Percentiles rank a stretch among this genome's conserved stretches.
These are phyloP conservation scores for Rhinoderma darwinii DNA, from an alignment of 2,113 vertebrate genomes.

Conservation along the genomic window DNA sequence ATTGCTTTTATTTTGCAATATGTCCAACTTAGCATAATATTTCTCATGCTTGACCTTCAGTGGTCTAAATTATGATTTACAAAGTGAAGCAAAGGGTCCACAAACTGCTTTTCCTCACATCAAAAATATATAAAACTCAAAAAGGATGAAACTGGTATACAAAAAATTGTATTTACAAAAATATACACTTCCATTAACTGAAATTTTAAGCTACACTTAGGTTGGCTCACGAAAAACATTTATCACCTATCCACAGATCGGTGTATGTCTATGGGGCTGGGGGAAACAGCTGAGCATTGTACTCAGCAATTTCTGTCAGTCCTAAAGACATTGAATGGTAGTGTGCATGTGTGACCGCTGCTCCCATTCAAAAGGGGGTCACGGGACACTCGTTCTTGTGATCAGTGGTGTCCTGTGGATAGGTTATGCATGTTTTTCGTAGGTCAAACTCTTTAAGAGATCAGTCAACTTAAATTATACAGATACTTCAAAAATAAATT, in stretches of 20 bases:
- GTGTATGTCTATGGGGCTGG: too few relatives aligned
- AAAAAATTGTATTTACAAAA: conserved; percentile 3
- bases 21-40: neutral
- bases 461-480: neutral
- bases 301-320: too few relatives aligned
- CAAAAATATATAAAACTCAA: neutral
- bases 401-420: too few relatives aligned
- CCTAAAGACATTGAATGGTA: too few relatives aligned
- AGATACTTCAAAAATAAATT: neutral
- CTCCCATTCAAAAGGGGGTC: too few relatives aligned
- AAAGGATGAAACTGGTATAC: neutral
- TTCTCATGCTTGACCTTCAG: neutral
- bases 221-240: too few relatives aligned
- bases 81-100: neutral
- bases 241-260: too few relatives aligned
- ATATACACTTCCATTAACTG: neutral
- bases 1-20: conserved; percentile 11
- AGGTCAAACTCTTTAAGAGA: too few relatives aligned
- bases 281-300: too few relatives aligned
- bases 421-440: too few relatives aligned
- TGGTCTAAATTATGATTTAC: neutral
- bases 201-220: neutral
- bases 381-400: too few relatives aligned
- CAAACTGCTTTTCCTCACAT: neutral
- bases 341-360: too few relatives aligned